A percentile compares a stretch with the other conserved stretches of the same genome.
Conservation (phyloP, 2,888 invertebrate species). For the Cacoxenus indagator region DNA sequence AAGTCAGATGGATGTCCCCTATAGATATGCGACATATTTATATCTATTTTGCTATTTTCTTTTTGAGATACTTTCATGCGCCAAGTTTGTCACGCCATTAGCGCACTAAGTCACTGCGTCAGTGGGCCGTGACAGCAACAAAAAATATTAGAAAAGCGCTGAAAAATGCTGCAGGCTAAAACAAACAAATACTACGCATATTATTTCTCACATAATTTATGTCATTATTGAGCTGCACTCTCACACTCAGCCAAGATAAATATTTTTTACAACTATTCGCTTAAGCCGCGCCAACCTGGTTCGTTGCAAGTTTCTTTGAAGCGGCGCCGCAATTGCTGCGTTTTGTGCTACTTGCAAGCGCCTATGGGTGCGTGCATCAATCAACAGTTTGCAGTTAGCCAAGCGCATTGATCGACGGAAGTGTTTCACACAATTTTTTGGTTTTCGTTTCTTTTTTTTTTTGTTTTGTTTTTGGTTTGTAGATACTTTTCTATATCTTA, state of each 20-base stretch:
- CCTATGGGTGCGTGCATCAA: background rate
- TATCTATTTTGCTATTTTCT: background rate
- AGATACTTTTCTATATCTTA: background rate
- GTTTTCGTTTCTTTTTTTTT: background rate
- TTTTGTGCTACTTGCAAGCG: background rate
- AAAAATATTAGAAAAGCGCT: background rate
- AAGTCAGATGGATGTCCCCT: constrained; percentile 3
- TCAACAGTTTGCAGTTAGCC: background rate
- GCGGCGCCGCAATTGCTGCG: background rate
- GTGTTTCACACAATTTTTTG: background rate
- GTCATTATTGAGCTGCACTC: background rate
- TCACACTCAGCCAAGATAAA: constrained; percentile 1
- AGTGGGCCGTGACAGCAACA: background rate
- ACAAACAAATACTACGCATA: background rate
- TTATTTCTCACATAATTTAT: constrained; percentile 11
- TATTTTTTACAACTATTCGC: background rate
- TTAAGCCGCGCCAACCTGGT: background rate
- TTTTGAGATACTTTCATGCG: background rate
- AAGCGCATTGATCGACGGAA: constrained; percentile 7
- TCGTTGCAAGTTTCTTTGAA: background rate
- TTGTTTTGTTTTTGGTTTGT: no score
- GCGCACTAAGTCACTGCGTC: background rate
- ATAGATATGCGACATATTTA: background rate
- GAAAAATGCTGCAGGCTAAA: background rate
- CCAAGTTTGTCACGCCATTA: background rate